Evolutionary conservation across 2,113 vertebrate species (phyloP), one percentile per base, ranked within the genome.

Genomic region (Spea multiplicata): DNA sequence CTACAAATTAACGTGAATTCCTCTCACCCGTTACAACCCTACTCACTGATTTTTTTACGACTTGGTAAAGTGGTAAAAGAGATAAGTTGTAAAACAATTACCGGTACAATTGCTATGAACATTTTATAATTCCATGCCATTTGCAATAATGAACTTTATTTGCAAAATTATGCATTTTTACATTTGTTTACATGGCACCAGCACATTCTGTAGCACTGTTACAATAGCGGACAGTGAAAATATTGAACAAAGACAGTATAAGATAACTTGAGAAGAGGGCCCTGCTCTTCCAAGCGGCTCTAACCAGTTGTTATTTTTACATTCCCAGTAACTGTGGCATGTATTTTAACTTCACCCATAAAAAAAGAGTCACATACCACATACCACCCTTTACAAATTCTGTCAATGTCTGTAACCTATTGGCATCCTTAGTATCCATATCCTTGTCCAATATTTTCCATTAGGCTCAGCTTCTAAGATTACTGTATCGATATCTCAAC

Each of bases 51-150:
- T 17, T 57, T 30, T 69, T 70, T 77, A 70, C 75, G 61, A 53
- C 75, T 69, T 57, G 46, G 50, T 48, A 46, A 49, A 55, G 52
- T 68, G 50, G 49, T 68, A 76, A 76, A 76, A n/a, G 45, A 12
- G n/a, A 9, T 7, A 8, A 62, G 46, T 64, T 30, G 17, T 64
- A 8, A 16, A 8, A 66, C 64, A 2, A 44, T 44, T 6, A 17
- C 72, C 44, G 5, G 17, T 17, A 16, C 17, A 61, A 47, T 30
- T 10, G 46, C 8, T 45, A 49, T 74, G 61, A 74, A 44, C 14
- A 47, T 59, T 74, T 62, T 48, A 48, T 5, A n/a, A 49, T 62
- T 16, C 44, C 48, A 46, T 64, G 47, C 45, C 7, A 62, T 61
- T 62, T 30, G 47, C 53, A 46, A 13, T 45, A 16, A 62, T 74